Conservation (phyloP, 1,140 invertebrate genomes). For the Octopus sinensis region DNA sequence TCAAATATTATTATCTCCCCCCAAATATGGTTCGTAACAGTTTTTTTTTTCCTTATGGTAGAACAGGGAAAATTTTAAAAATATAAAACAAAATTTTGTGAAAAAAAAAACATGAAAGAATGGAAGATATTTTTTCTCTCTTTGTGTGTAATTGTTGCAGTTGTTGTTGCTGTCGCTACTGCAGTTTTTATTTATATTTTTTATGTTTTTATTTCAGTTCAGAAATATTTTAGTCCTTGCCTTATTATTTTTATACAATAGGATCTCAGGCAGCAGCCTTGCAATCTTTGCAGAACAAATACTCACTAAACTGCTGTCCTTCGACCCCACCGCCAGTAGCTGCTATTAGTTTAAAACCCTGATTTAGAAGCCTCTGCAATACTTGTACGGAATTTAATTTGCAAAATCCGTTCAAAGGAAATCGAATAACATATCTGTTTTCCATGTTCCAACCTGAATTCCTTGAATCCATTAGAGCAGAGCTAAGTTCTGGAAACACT, state of each 20-base stretch:
- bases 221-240: no score
- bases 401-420: slow-evolving; percentile 88
- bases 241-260: no score
- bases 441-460: slow-evolving; percentile 82
- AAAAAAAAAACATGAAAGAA: background rate
- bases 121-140: background rate
- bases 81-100: background rate
- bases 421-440: slow-evolving; percentile 79
- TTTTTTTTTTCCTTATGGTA: no score
- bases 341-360: slow-evolving; percentile 76
- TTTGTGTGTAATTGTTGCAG: background rate
- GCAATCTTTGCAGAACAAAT: slow-evolving; percentile 66
- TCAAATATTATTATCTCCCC: no score
- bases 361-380: slow-evolving; percentile 81
- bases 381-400: slow-evolving; percentile 88
- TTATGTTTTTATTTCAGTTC: background rate
- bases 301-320: slow-evolving; percentile 89
- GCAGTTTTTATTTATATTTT: background rate
- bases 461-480: slow-evolving; percentile 77
- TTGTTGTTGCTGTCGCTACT: background rate
- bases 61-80: no score
- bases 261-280: slow-evolving; percentile 15
- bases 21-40: no score
- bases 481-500: slow-evolving; percentile 82
- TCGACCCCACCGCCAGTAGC: slow-evolving; percentile 86